Conservation (phyloP, 2,797 vertebrate species). For the Chloroceryle inda region DNA sequence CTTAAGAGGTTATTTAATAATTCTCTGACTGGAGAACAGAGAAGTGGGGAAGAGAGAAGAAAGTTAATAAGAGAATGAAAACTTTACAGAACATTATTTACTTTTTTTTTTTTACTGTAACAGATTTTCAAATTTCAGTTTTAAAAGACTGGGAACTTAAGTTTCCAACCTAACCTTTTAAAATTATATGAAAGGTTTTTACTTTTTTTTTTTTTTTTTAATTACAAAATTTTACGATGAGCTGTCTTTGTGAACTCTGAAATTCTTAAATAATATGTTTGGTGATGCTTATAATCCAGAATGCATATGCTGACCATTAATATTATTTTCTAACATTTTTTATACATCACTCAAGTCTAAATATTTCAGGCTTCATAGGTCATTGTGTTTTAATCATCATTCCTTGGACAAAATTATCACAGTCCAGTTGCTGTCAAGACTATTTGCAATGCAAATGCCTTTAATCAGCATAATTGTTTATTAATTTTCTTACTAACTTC, state of each 20-base stretch:
- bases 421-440: neutral
- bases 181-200: neutral
- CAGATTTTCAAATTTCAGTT: neutral
- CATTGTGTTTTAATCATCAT: neutral
- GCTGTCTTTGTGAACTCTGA: neutral
- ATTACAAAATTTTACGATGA: neutral
- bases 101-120: neutral
- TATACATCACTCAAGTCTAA: neutral
- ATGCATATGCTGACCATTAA: neutral
- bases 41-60: neutral
- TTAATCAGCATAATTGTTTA: neutral
- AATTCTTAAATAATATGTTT: neutral
- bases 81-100: neutral
- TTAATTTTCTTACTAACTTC: neutral
- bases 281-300: neutral
- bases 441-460: neutral
- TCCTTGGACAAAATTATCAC: neutral
- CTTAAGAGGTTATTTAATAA: neutral
- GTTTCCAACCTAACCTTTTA: neutral
- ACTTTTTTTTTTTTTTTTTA: neutral
- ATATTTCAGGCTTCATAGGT: neutral
- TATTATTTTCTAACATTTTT: neutral
- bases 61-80: neutral
- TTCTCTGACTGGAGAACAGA: neutral
- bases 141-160: neutral